Conservation (phyloP, 2,113 vertebrate genomes). For the Urocynchramus pylzowi region DNA sequence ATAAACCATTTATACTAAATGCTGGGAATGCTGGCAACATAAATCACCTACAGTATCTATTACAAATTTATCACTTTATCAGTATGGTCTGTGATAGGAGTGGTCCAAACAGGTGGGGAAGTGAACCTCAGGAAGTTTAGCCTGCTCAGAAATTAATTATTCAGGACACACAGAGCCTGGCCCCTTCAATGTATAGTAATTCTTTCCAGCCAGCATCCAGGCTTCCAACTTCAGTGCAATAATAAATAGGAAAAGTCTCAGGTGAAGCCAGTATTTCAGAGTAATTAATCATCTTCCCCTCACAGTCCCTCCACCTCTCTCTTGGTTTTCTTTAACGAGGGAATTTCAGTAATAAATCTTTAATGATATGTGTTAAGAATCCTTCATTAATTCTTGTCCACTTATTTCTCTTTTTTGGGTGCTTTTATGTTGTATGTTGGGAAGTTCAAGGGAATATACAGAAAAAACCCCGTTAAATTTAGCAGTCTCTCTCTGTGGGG, state of each 20-base stretch:
- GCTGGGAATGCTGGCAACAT: conserved; percentile 75
- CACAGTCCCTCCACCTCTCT: conserved; percentile 59
- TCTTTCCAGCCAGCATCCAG: conserved; percentile 82
- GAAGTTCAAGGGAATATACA: conserved; percentile 25
- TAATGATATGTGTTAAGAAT: conserved; percentile 95
- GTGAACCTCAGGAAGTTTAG: conserved; percentile 84
- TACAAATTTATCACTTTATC: conserved; percentile 73
- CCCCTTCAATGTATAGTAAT: conserved; percentile 87
- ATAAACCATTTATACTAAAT: conserved; percentile 82
- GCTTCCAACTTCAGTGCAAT: conserved; percentile 86
- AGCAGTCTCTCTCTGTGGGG: conserved; percentile 50
- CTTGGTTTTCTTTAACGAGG: conserved; percentile 82
- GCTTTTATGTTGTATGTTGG: conserved; percentile 25
- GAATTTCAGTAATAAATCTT: conserved; percentile 97
- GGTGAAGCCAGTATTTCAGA: conserved; percentile 93
- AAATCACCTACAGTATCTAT: conserved; percentile 80
- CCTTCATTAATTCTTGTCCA: conserved; percentile 88
- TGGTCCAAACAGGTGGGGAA: conserved; percentile 76
- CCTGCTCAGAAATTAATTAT: conserved; percentile 83
- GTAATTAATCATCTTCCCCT: conserved; percentile 94
- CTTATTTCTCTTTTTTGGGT: conserved; percentile 82
- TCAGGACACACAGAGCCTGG: conserved; percentile 86
- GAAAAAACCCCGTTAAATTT: background rate
- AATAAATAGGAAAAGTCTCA: conserved; percentile 98
- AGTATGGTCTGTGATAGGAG: conserved; percentile 74